Evolutionary conservation across 2,113 vertebrate species (phyloP).

Genomic region (Syrrhaptes paradoxus): DNA sequence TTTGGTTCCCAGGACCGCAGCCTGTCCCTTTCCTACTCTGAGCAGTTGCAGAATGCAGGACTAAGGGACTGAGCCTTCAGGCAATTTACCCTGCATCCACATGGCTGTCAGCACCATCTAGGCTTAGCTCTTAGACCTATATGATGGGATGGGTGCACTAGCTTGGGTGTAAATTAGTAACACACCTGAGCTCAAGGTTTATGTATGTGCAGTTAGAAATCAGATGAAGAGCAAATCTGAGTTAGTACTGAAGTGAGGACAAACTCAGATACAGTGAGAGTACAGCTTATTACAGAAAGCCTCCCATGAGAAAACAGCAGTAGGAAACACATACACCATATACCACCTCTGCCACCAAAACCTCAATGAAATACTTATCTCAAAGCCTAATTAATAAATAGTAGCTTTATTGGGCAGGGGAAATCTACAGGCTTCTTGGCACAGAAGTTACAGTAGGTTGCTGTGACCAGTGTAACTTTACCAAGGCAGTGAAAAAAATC

Average conservation of each 20-base stretch:
- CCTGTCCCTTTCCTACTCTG: neutral
- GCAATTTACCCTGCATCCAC: neutral
- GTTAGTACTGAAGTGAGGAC: neutral
- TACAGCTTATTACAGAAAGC: neutral
- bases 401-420: neutral
- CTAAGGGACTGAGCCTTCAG: neutral
- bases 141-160: too few relatives aligned
- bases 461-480: neutral
- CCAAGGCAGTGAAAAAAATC: neutral
- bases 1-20: neutral
- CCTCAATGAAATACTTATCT: neutral
- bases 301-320: neutral
- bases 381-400: neutral
- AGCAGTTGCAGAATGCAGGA: neutral
- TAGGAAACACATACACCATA: neutral
- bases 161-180: neutral
- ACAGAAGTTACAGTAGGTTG: neutral
- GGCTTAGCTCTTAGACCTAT: neutral
- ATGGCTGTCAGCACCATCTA: neutral
- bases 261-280: neutral
- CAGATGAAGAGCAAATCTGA: neutral
- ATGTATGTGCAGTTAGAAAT: neutral
- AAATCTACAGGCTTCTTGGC: neutral
- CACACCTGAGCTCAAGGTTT: neutral
- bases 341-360: neutral